phyloP scores from a whole-genome alignment of 2,888 invertebrate genomes.

The Venusia cambrica region DNA sequence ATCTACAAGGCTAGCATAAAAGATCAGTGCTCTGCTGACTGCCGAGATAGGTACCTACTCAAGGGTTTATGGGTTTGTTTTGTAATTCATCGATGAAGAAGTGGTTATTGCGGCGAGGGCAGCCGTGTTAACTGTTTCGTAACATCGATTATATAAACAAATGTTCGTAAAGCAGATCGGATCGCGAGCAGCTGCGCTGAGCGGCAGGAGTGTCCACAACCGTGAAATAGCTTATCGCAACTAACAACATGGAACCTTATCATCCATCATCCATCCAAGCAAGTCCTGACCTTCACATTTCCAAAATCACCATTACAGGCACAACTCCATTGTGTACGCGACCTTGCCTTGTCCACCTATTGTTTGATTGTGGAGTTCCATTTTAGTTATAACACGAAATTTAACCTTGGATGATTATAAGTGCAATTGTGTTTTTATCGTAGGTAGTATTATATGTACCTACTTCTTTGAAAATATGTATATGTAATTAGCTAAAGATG shows the following conservation, averaged over 20 bases:
- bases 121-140: no score
- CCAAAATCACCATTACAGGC: constrained; percentile 57
- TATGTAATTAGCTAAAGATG: constrained; percentile 2
- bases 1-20: no score
- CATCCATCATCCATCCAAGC: constrained; percentile 54
- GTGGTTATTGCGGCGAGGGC: no score
- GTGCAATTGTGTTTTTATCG: constrained; percentile 37
- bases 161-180: constrained; percentile 4
- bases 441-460: constrained; percentile 2
- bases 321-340: constrained; percentile 55
- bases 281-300: constrained; percentile 67
- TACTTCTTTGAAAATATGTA: not conserved
- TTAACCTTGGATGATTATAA: constrained; percentile 68
- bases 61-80: no score
- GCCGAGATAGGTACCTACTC: no score
- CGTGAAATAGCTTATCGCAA: constrained; percentile 64
- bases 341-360: constrained; percentile 50
- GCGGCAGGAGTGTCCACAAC: constrained; percentile 38
- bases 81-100: no score
- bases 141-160: constrained; percentile 2
- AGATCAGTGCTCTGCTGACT: no score
- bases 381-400: constrained; percentile 62
- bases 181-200: constrained; percentile 14
- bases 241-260: constrained; percentile 65
- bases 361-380: constrained; percentile 59